Evolutionary conservation across 2,113 vertebrate genomes (phyloP).

Genomic region (Plecotus auritus): DNA sequence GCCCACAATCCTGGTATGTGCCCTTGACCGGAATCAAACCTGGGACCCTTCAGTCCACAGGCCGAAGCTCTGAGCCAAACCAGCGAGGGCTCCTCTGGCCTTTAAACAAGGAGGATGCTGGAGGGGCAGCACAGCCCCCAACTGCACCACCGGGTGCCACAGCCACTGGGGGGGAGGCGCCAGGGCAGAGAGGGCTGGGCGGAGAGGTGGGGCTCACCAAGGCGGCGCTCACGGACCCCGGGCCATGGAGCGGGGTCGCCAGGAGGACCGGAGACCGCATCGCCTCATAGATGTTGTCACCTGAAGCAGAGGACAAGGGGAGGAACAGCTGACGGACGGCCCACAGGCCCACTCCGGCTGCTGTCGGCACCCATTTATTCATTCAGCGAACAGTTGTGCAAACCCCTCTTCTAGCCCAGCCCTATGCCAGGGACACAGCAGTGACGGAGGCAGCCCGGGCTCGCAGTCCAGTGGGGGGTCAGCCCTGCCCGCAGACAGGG

Average conservation of each 20-base stretch:
- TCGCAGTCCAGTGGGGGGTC: background rate
- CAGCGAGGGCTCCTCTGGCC: background rate
- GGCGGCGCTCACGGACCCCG: rapidly evolving
- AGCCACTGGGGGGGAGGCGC: background rate
- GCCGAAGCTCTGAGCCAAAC: no score
- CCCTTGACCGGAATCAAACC: no score
- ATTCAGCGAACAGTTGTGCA: background rate
- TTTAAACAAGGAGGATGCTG: background rate
- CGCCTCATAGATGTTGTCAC: conserved; percentile 50
- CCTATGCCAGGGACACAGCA: background rate
- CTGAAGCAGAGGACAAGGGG: background rate
- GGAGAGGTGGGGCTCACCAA: background rate
- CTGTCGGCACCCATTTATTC: background rate
- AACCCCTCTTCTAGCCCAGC: background rate
- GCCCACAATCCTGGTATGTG: no score
- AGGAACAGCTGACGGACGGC: background rate
- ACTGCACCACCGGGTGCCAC: rapidly evolving
- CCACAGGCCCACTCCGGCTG: background rate
- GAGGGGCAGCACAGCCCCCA: background rate
- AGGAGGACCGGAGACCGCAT: background rate
- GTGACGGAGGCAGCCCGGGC: background rate
- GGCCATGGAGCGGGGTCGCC: background rate
- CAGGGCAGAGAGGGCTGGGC: background rate
- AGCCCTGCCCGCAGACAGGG: background rate
- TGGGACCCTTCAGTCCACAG: no score